Evolutionary conservation across 2,888 invertebrate genomes (phyloP), one percentile per base, ranked within the genome.

Genomic region (Bombyx huttoni): DNA sequence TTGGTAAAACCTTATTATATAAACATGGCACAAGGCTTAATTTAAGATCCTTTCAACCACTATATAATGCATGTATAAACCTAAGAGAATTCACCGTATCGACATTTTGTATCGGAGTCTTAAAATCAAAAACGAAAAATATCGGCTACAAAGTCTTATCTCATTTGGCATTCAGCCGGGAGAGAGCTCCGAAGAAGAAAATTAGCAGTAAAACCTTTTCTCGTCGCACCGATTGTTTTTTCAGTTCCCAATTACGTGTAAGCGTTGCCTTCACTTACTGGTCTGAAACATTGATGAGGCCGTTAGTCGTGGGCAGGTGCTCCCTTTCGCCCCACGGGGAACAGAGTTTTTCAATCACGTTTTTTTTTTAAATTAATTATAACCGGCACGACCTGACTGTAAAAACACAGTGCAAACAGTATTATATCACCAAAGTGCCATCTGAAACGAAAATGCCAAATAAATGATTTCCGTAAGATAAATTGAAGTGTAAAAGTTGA

Each of bases 211-310:
- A 78, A 78, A 75, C 71, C 72, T 75, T 75, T 73, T 63, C 65
- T 62, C 62, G 64, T 61, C 58, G 58, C 63, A 64, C 58, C 69
- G 68, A 78, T 82, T 81, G 78, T 84, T 83, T 82, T 81, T 81
- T 75, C 78, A 72, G 68, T 76, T 81, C 67, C 73, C 78, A 79
- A 79, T 83, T 79, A 81, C 70, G 73, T 70, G 73, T 76, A 79
- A 81, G 75, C 71, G 75, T 71, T 67, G 67, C 73, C 65, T 67
- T 67, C 75, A 75, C 71, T 78, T 77, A 72, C 72, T 61, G 62
- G 63, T 69, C 70, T 85, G 83, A 79, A 86, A 85, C 74, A 84
- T 86, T 85, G 77, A 86, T 86, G 79, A 81, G 74, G 51, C 55
- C 61, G 64, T 74, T 75, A 73, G 68, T 67, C 68, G 64, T 54